These are phyloP conservation scores for Silurus aristotelis DNA, from an alignment of 2,797 vertebrate genomes.

Conservation along the genomic window DNA sequence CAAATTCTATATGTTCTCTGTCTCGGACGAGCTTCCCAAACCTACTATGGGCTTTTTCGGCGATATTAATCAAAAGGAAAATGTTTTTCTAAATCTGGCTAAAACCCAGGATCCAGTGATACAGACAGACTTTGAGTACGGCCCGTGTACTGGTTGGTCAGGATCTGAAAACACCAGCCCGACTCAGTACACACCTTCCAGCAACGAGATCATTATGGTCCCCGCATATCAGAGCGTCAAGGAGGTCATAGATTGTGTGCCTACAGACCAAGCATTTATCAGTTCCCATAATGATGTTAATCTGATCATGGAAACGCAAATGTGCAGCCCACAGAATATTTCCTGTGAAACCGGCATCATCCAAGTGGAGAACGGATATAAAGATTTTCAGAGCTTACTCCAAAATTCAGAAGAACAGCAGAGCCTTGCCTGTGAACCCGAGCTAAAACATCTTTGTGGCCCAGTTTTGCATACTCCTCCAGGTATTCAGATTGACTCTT, in stretches of 20 bases:
- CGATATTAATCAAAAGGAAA: constrained; percentile 1
- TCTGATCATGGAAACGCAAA: background rate
- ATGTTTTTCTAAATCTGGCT: background rate
- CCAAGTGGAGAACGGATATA: constrained; percentile 12
- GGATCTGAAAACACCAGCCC: background rate
- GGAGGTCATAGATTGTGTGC: background rate
- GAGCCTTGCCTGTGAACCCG: background rate
- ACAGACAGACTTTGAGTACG: constrained; percentile 43
- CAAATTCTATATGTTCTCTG: constrained; percentile 18
- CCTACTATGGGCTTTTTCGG: background rate
- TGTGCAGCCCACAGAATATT: background rate
- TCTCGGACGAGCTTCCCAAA: background rate
- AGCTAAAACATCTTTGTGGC: constrained; percentile 7
- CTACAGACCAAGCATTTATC: background rate
- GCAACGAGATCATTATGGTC: background rate
- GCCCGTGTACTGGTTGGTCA: constrained; percentile 9
- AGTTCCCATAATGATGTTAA: constrained; percentile 22
- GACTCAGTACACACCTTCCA: background rate
- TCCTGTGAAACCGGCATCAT: background rate
- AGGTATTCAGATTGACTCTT: constrained; percentile 42
- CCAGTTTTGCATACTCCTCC: constrained; percentile 9
- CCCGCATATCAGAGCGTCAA: constrained; percentile 47
- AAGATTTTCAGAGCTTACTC: constrained; percentile 22
- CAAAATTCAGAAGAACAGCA: background rate
- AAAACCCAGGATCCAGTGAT: constrained; percentile 9